Base-by-base conservation (phyloP, 1,140 invertebrate species). In the Bursaphelenchus mucronatus region DNA sequence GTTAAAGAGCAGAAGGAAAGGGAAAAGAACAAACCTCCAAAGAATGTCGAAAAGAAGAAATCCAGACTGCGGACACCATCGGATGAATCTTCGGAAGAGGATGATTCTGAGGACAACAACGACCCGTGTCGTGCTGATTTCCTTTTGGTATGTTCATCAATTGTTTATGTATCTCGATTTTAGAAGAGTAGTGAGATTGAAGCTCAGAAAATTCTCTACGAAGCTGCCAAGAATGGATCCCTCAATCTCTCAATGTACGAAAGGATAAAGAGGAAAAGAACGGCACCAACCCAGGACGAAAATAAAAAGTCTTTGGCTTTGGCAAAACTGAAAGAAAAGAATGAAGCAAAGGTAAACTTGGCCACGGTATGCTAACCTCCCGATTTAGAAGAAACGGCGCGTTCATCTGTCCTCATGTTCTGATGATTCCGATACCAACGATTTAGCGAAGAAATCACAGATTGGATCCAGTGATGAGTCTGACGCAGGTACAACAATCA, bases 181-280 rank as follows among this genome's bases (percentile, higher is more conserved):
- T 44, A 55, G 54, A n/a, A 39, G 13, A 55, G 45, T 11, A 40
- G 13, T 9, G 57, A 59, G 19, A n/a, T 59, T 11, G 57, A 59
- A 50, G 45, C 45, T 6, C 57, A 59, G 41, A 13, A 44, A 45
- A 59, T 59, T 59, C 40, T 59, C 40, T 59, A 44, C 57, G 57
- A 59, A 59, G 57, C 41, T 30, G 57, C 57, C 3, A 59, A 59
- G 41, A 43, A 39, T 39, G 57, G 57, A 30, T 44, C 41, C 6
- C 40, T 59, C n/a, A 59, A 59, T 39, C 40, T 59, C 40, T 59
- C 57, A 39, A 59, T 59, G 57, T 59, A 59, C 40, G 57, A 59
- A 39, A 13, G 57, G 13, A 44, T 59, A 39, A 30, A 43, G 13
- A 2, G 57, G 11, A 30, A 43, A 4, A 39, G 57, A 59, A 39